Evolutionary conservation across 2,797 vertebrate species (phyloP).

Genomic region (Pseudochirops corinnae): DNA sequence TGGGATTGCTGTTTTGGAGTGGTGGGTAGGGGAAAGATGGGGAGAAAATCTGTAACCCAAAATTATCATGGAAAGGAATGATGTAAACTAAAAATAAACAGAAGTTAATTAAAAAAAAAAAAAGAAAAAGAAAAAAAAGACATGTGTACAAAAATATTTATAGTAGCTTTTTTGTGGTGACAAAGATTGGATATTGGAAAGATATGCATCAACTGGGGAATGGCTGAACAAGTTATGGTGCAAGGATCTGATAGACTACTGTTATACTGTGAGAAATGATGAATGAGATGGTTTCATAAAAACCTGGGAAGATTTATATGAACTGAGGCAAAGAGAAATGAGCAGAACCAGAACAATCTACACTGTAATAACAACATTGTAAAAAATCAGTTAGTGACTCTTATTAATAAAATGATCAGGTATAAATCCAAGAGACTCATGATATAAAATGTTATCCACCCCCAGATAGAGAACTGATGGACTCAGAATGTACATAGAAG

Average conservation of each 20-base stretch:
- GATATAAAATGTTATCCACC: background rate
- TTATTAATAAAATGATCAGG: background rate
- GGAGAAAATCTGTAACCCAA: no score
- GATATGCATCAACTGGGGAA: background rate
- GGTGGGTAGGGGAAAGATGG: no score
- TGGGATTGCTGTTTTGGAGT: no score
- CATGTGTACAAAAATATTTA: background rate
- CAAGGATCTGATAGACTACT: background rate
- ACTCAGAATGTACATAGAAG: background rate
- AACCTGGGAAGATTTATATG: background rate
- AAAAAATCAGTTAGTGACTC: background rate
- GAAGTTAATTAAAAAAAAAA: no score
- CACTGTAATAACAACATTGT: background rate
- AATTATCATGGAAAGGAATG: no score
- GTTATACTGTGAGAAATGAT: no score
- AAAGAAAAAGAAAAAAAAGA: background rate
- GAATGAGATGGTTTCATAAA: background rate
- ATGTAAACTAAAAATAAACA: no score
- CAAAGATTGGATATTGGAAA: background rate
- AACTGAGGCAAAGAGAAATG: background rate
- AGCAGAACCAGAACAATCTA: background rate
- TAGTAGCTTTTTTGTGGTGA: background rate
- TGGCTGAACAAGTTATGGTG: background rate
- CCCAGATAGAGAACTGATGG: background rate
- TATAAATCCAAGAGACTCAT: background rate